Percentiles rank a stretch among this genome's conserved stretches.
Evolutionary conservation across 64 coral and sea anemone genomes (phyloP).

Genomic region (Porites lutea): DNA sequence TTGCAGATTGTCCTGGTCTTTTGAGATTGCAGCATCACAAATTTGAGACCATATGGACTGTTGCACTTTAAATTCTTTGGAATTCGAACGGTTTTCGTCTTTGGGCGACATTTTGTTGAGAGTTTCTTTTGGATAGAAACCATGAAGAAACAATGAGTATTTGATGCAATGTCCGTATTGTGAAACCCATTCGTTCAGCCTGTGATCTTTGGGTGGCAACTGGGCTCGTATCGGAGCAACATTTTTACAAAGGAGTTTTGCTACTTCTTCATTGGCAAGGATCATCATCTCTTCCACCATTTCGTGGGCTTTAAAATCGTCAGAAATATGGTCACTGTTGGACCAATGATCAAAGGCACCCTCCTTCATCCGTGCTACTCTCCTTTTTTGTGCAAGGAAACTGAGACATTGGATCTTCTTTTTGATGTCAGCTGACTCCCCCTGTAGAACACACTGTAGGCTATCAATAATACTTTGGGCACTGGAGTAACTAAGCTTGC

Average conservation of each 20-base stretch:
- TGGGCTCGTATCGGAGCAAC: slow-evolving; percentile 63
- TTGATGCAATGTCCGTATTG: slow-evolving; percentile 28
- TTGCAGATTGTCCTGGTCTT: slow-evolving; percentile 33
- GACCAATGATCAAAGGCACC: slow-evolving; percentile 59
- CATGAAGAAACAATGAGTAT: slow-evolving; percentile 11
- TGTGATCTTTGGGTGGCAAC: slow-evolving; percentile 75
- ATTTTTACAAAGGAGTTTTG: slow-evolving; percentile 25
- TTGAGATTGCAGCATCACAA: slow-evolving; percentile 9
- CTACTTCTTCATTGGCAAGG: slow-evolving; percentile 77
- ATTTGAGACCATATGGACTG: slow-evolving; percentile 6
- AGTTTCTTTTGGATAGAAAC: neutral
- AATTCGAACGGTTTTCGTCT: neutral
- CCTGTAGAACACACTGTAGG: neutral
- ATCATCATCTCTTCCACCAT: slow-evolving; percentile 94
- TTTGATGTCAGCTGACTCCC: neutral
- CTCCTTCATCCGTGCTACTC: slow-evolving; percentile 37
- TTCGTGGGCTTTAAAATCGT: slow-evolving; percentile 81
- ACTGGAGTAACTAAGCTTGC: slow-evolving; percentile 55
- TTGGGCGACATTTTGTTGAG: neutral
- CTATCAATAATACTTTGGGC: slow-evolving; percentile 68
- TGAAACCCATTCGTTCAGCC: slow-evolving; percentile 77
- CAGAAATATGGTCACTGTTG: slow-evolving; percentile 5
- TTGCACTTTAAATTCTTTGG: slow-evolving; percentile 16
- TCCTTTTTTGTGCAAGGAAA: slow-evolving; percentile 35
- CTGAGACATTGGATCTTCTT: neutral